Percentiles rank a stretch among this genome's conserved stretches.
Evolutionary conservation across 2,888 invertebrate species (phyloP).

Genomic region (Caenorhabditis sulstoni): DNA sequence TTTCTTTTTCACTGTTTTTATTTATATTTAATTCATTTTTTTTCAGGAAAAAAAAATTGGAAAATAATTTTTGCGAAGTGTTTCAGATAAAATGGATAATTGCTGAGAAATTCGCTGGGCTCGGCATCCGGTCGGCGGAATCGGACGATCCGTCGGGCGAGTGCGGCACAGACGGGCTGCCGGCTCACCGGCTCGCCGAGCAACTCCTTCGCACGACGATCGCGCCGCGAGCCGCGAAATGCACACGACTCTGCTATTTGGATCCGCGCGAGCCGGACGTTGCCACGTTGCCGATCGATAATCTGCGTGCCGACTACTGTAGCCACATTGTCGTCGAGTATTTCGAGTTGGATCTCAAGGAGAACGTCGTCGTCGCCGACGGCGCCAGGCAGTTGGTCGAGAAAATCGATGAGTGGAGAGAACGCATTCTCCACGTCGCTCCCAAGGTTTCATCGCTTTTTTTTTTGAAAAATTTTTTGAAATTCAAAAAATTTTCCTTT

Average conservation of each 20-base stretch:
- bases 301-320: slow-evolving; percentile 45
- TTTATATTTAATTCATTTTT: no score
- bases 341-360: slow-evolving; percentile 41
- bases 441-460: neutral
- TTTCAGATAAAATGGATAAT: slow-evolving; percentile 53
- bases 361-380: slow-evolving; percentile 2
- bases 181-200: slow-evolving; percentile 42
- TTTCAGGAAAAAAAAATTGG: no score
- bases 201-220: slow-evolving; percentile 19
- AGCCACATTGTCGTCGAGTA: slow-evolving; percentile 49
- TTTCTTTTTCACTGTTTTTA: no score
- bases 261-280: slow-evolving; percentile 24
- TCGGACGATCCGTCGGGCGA: slow-evolving; percentile 45
- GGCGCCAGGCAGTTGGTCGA: slow-evolving; percentile 17
- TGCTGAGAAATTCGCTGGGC: slow-evolving; percentile 37
- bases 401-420: slow-evolving; percentile 42
- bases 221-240: slow-evolving; percentile 27
- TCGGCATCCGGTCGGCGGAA: slow-evolving; percentile 35
- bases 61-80: no score
- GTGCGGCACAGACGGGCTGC: slow-evolving; percentile 45
- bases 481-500: neutral
- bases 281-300: slow-evolving; percentile 49
- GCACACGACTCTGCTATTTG: slow-evolving; percentile 53
- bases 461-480: no score
- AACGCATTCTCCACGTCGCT: slow-evolving; percentile 21